Conservation (phyloP, 2,888 invertebrate species). For the Cacoxenus indagator region DNA sequence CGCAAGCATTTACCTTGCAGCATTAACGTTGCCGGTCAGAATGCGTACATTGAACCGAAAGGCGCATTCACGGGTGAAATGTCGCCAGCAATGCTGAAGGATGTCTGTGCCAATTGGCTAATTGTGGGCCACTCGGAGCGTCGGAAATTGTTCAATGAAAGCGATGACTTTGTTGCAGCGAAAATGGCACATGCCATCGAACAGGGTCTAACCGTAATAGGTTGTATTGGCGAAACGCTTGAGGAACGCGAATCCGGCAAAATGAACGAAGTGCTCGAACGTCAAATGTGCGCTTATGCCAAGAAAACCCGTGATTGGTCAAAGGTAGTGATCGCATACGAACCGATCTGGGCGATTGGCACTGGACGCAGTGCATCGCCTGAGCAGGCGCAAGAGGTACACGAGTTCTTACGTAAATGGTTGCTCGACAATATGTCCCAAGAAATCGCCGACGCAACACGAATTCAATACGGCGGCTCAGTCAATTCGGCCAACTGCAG, state of each 20-base stretch:
- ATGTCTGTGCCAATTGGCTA: constrained; percentile 92
- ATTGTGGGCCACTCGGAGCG: constrained; percentile 98
- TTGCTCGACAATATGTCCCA: constrained; percentile 83
- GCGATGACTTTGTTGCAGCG: constrained; percentile 84
- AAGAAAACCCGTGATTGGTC: constrained; percentile 79
- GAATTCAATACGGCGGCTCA: constrained; percentile 98
- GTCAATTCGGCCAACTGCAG: constrained; percentile 93
- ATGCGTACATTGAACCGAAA: constrained; percentile 85
- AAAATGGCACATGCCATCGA: constrained; percentile 83
- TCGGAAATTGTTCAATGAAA: constrained; percentile 88
- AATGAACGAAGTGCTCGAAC: constrained; percentile 94
- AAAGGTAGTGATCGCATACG: constrained; percentile 96
- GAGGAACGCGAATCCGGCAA: constrained; percentile 94
- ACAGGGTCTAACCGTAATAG: constrained; percentile 84
- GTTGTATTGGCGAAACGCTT: constrained; percentile 97
- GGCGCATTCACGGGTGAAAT: constrained; percentile 98
- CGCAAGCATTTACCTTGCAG: constrained; percentile 78
- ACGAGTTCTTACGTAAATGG: constrained; percentile 90
- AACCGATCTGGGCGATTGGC: constrained; percentile 99
- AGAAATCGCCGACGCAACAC: constrained; percentile 80
- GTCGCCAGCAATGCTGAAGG: constrained; percentile 96
- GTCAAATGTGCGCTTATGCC: constrained; percentile 89
- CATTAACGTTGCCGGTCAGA: constrained; percentile 89
- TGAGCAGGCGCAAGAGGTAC: constrained; percentile 95
- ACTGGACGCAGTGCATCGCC: constrained; percentile 98